Evolutionary conservation across 2,113 vertebrate species (phyloP).

Genomic region (Pteruthius melanotis): DNA sequence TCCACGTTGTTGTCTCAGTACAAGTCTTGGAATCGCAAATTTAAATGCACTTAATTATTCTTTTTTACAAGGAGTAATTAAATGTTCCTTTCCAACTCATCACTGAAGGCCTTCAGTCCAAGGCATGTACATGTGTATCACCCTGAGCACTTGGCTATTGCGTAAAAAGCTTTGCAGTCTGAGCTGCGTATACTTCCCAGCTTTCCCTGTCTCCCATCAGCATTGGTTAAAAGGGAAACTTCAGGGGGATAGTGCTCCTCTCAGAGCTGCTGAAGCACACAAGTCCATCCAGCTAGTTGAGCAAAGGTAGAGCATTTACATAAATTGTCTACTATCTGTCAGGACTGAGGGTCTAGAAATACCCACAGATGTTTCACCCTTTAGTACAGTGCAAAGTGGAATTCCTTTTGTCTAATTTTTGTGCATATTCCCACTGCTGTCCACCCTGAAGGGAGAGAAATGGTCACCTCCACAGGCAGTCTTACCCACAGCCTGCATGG

Average conservation of each 20-base stretch:
- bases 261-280: background rate
- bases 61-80: background rate
- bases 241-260: background rate
- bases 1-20: background rate
- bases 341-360: background rate
- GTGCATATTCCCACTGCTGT: background rate
- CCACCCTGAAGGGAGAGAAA: background rate
- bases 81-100: background rate
- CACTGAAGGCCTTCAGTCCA: background rate
- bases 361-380: background rate
- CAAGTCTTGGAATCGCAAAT: background rate
- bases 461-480: background rate
- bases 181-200: background rate
- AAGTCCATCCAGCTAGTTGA: background rate
- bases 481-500: background rate
- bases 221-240: background rate
- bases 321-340: background rate
- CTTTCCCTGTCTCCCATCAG: background rate
- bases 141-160: background rate
- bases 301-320: background rate
- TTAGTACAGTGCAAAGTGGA: background rate
- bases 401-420: background rate
- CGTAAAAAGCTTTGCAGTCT: background rate
- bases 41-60: background rate
- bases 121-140: background rate